Evolutionary conservation across 2,888 invertebrate species (phyloP), one percentile per base, ranked within the genome.

Genomic region (Ariolimax columbianus): DNA sequence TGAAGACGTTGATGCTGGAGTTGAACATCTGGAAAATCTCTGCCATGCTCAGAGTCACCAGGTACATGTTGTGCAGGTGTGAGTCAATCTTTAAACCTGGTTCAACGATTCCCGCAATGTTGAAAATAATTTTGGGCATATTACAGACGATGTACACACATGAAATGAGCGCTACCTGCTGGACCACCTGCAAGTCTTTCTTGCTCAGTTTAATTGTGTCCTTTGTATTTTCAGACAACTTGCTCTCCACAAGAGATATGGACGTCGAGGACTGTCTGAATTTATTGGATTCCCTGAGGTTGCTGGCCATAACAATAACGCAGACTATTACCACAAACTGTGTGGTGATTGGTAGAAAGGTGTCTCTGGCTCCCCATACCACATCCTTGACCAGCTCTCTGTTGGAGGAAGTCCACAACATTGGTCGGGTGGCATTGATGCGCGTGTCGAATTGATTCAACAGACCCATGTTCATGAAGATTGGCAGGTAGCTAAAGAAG

Each of bases 381-480:
- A 83, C 51, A 26, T 63, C 83, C n/a, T 77, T 83, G 36, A 77
- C 75, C 11, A 47, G 36, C 19, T 83, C 77, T 36, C 83, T n/a
- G n/a, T 68, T 77, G 17, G 55, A 36, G 3, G 77, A 59, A 9
- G 26, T 66, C 77, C 77, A 83, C 23, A 77, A 26, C n/a, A 66
- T 47, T 14, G 14, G 51, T 68, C 83, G 36, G 0, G 38, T 47
- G 30, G 4, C 17, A 11, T 83, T 83, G 36, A 36, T 68, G 0
- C 38, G 47, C 11, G 36, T 7, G 55, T 83, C 83, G n/a, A 51
- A 66, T n/a, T 68, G 47, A 1, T n/a, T 40, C 7, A 30, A 2
- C 19, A 83, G n/a, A 43, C 68, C 83, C 83, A 83, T 83, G 11
- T 77, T 36, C 2, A 47, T 47, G 7, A 83, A n/a, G 0, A 83